These are phyloP conservation scores for Pao palembangensis DNA, from an alignment of 2,113 vertebrate species.

Conservation along the genomic window DNA sequence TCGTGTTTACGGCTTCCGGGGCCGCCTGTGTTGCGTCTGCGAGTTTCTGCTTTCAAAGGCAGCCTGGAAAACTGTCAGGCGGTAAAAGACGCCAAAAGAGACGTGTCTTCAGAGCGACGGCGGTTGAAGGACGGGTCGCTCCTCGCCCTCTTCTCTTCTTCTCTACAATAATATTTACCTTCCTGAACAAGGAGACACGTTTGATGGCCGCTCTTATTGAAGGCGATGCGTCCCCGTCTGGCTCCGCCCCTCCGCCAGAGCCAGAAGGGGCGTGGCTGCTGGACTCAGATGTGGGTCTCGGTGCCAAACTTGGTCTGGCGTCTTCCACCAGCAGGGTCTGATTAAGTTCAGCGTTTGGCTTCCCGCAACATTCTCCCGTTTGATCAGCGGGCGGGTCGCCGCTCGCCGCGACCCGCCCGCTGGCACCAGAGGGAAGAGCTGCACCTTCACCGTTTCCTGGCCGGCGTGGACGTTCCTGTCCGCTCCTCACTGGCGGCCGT, in stretches of 20 bases:
- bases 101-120: not conserved
- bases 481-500: conserved; percentile 48
- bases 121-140: conserved; percentile 25
- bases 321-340: conserved; percentile 43
- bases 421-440: conserved; percentile 51
- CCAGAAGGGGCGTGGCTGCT: not conserved
- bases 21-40: too few species aligned
- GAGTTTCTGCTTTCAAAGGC: conserved; percentile 39
- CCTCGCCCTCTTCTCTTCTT: conserved; percentile 16
- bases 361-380: conserved; percentile 33
- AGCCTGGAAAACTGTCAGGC: conserved; percentile 35
- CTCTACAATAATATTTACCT: conserved; percentile 64
- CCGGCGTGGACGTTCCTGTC: not conserved
- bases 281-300: conserved; percentile 44
- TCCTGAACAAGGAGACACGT: conserved; percentile 56
- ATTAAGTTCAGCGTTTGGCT: conserved; percentile 55
- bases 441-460: conserved; percentile 33
- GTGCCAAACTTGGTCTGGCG: conserved; percentile 35
- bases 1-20: conserved; percentile 44
- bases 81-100: conserved; percentile 6
- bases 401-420: conserved; percentile 52
- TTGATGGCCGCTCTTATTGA: conserved; percentile 62
- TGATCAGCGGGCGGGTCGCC: conserved; percentile 61
- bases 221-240: conserved; percentile 42
- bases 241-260: conserved; percentile 38